These are phyloP conservation scores for Ennomos erosarius DNA, from an alignment of 2,888 invertebrate species.

Conservation along the genomic window DNA sequence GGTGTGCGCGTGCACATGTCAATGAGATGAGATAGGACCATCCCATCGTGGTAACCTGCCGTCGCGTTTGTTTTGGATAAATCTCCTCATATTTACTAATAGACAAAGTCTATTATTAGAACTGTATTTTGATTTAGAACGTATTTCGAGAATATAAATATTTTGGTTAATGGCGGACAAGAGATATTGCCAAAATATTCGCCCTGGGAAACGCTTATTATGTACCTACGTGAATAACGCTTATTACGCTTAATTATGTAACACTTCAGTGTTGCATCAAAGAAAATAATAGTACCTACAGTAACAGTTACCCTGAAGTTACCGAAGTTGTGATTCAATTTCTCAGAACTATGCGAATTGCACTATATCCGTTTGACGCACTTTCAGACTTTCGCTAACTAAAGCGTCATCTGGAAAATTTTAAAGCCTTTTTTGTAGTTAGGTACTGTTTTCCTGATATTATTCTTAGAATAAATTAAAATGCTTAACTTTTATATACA, in stretches of 20 bases:
- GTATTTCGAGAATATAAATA: conserved; percentile 63
- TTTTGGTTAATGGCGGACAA: conserved; percentile 53
- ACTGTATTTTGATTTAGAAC: conserved; percentile 65
- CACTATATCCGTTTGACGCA: conserved; percentile 20
- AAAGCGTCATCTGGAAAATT: neutral
- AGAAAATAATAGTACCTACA: conserved; percentile 1
- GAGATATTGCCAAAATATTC: conserved; percentile 17
- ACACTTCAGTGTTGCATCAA: conserved; percentile 3
- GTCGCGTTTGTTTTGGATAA: conserved; percentile 65
- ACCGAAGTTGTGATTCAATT: conserved; percentile 14
- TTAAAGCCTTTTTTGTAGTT: neutral
- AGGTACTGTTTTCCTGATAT: neutral
- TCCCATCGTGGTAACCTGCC: conserved; percentile 60
- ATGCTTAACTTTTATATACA: neutral
- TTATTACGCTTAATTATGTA: too few relatives aligned
- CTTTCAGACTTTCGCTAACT: conserved; percentile 5
- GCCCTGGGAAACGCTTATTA: conserved; percentile 24
- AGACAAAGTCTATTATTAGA: conserved; percentile 61
- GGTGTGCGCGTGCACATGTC: conserved; percentile 44
- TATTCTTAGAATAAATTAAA: neutral
- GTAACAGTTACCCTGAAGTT: conserved; percentile 3
- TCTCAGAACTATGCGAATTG: conserved; percentile 5
- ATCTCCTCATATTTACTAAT: conserved; percentile 71
- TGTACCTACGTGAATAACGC: too few relatives aligned
- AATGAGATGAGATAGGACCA: conserved; percentile 55